Evolutionary conservation across 2,797 vertebrate species (phyloP).

Genomic region (Gallinago stenura): DNA sequence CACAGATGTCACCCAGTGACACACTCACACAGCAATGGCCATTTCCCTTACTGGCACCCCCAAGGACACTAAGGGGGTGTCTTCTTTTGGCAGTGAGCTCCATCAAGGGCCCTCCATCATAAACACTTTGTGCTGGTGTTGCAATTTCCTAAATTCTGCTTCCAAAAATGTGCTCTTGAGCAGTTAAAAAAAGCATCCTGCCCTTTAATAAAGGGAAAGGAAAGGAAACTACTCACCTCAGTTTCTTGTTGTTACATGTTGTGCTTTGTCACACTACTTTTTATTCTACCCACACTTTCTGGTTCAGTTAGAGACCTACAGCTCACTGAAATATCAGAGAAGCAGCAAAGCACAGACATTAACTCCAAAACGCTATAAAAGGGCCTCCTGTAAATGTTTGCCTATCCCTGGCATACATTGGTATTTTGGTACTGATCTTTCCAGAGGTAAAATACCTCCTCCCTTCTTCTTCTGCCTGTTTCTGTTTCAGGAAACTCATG

Average conservation of each 20-base stretch:
- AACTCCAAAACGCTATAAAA: neutral
- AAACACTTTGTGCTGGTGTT: neutral
- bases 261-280: neutral
- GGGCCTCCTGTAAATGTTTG: neutral
- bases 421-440: conserved; percentile 54
- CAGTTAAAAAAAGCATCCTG: neutral
- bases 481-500: conserved; percentile 72
- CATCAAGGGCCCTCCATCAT: neutral
- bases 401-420: neutral
- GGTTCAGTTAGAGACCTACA: neutral
- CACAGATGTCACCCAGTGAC: neutral
- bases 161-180: neutral
- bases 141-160: neutral
- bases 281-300: neutral
- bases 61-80: neutral
- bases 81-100: neutral
- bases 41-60: neutral
- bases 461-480: conserved; percentile 58
- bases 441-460: conserved; percentile 68
- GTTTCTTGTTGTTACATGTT: neutral
- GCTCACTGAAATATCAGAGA: neutral
- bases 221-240: neutral
- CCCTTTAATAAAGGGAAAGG: neutral
- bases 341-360: neutral
- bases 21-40: neutral